Base-by-base conservation (phyloP, 2,797 vertebrate genomes). In the Malurus splendens region DNA sequence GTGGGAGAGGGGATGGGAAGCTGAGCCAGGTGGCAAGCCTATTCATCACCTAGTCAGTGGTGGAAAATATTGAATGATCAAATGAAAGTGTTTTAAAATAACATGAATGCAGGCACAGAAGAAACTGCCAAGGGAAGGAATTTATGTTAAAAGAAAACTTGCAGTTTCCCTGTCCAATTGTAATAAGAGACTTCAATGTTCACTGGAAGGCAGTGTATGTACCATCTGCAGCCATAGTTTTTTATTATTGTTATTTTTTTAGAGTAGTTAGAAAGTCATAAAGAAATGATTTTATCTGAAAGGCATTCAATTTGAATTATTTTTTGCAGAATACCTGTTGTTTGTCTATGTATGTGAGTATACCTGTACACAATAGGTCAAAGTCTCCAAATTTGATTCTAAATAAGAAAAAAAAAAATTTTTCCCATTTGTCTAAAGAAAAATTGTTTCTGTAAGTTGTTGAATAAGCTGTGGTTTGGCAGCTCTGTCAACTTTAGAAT, bases 61-160 rank as follows among this genome's bases (percentile, higher is more conserved):
- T 94, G 94, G 93, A 95, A 96, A 95, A 95, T 92, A 92, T 18
- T 90, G 90, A 95, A 94, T 83, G 93, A 92, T 92, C 81, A 89
- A 90, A 95, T 75, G 66, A 78, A 90, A 91, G 50, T 62, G 85
- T 90, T 90, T 95, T 94, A 92, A 94, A 95, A 94, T 94, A 95
- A 95, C 88, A 91, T 74, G 66, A 90, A 85, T 20, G 45, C 24
- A 86, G 86, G 86, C 67, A 80, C 71, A 93, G 75, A 87, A 94
- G 50, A 92, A 90, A 38, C 38, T 89, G 62, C 71, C 64, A 86
- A 81, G 68, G 70, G 56, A 82, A 88, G 82, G 77, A 87, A 86
- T 90, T 92, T 90, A 64, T 88, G 52, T 81, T 90, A 78, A 89
- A 70, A 91, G 88, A 83, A 92, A 93, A 85, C 77, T 71, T 76